phyloP scores from a whole-genome alignment of 2,888 invertebrate species.

The Spisula subtruncata region DNA sequence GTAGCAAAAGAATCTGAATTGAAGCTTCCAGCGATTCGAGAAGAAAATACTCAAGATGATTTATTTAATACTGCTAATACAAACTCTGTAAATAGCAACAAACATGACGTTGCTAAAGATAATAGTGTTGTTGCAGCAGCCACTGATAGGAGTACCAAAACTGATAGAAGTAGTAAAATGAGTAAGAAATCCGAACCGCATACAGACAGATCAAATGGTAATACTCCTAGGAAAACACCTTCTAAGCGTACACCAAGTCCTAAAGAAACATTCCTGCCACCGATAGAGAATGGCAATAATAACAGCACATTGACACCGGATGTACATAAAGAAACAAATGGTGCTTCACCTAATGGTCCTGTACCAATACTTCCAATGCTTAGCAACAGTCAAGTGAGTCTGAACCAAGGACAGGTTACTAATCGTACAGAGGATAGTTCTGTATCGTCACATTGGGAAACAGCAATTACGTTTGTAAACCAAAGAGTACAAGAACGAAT shows the following conservation, averaged over 20 bases:
- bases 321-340: not conserved
- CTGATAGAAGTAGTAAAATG: constrained; percentile 1
- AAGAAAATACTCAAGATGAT: constrained; percentile 76
- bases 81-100: not conserved
- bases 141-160: not conserved
- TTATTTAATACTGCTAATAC: constrained; percentile 48
- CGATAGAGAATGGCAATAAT: constrained; percentile 9
- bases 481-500: constrained; percentile 75
- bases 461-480: constrained; percentile 78
- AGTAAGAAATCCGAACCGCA: not conserved
- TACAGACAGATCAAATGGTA: not conserved
- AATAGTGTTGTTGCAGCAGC: not conserved
- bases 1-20: constrained; percentile 61
- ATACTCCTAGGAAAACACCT: not conserved
- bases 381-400: constrained; percentile 34
- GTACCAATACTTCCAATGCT: constrained; percentile 58
- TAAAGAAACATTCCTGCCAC: constrained; percentile 20
- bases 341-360: not conserved
- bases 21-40: constrained; percentile 69
- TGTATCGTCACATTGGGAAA: constrained; percentile 70
- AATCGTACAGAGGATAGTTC: constrained; percentile 53
- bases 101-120: not conserved
- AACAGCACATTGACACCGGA: not conserved
- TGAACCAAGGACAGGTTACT: constrained; percentile 48
- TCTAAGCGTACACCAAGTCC: not conserved